Evolutionary conservation across 2,888 invertebrate species (phyloP), one percentile per base, ranked within the genome.

Genomic region (Elmis aenea): DNA sequence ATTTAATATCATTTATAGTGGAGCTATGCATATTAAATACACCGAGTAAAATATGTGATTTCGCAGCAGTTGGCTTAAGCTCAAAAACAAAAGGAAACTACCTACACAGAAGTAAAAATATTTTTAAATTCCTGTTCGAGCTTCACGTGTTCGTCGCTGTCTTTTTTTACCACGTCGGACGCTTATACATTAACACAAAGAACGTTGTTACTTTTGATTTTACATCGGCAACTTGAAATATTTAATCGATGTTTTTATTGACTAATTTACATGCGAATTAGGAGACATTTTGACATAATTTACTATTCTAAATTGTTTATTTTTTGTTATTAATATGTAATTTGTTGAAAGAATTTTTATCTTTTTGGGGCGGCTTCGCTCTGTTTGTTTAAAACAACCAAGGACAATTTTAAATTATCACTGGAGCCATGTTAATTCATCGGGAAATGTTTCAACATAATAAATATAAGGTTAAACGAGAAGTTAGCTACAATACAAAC

Each of bases 71-170:
- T 25, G 42, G 38, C 33, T 38, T 32, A 9, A 23, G 27, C 34
- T 43, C 45, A 49, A 43, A 49, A 49, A 45, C 38, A 36, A 47
- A 47, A 42, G 37, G 43, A 46, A 49, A 49, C 49, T 49, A 43
- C 49, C 46, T 48, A 50, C 42, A 48, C 50, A 46, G 50, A 43
- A 50, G 50, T 50, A 39, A 43, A 47, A 49, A 45, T 49, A 45
- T 45, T 46, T 46, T 45, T 43, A 30, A 29, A 25, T 24, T 36
- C 15, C 23, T 31, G 9, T 24, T 22, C 13, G 9, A 10, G 24
- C 12, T 24, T 14, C 25, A 23, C 26, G 22, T 18, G 27, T 26
- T 12, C 9, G 6, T 14, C n/a, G 5, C 11, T 5, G 18, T 26
- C 21, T 15, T 21, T 13, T 21, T 25, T 21, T 10, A 3, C 2